Evolutionary conservation across 2,797 vertebrate species (phyloP), one percentile per base, ranked within the genome.

Genomic region (Danio kyathit): DNA sequence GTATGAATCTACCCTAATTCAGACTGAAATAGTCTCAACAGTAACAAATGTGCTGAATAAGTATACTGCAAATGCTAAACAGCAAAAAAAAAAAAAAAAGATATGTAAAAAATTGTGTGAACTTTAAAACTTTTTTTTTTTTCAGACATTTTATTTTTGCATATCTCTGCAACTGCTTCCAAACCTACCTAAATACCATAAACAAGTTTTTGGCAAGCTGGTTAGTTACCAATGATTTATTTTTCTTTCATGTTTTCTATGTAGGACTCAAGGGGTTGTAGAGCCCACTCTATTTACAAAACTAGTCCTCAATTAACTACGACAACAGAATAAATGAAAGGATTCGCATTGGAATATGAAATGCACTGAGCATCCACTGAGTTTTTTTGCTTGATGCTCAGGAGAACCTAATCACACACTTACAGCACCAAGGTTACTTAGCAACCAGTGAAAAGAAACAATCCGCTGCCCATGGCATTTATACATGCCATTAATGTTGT

Each of bases 401-500:
- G 81, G 86, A 89, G 87, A 84, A 84, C 81, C 76, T 87, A 89
- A 87, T 89, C 88, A 86, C 86, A 89, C 83, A 85, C 83, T 88
- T 87, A 83, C 88, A 89, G 85, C 79, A 81, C 64, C 81, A 57
- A 71, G 88, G 88, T 89, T 89, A 89, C 88, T 84, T 88, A 84
- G 88, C 88, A 89, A 89, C 88, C 85, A 73, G 81, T 81, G 76
- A 56, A 85, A 82, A 83, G 83, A 89, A 87, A 89, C 86, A 86
- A 88, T 82, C 64, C 76, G 46, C 78, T 86, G 83, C 87, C 84
- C 80, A 79, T 86, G 86, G 86, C 87, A 88, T 88, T 87, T 88
- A 86, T 86, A 87, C 84, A 83, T 87, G 84, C 73, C 83, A 84
- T 87, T 87, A 86, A 89, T 86, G 85, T 82, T 83, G 83, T 82